Evolutionary conservation across 1,140 invertebrate genomes (phyloP).

Genomic region (Drosophila repletoides): DNA sequence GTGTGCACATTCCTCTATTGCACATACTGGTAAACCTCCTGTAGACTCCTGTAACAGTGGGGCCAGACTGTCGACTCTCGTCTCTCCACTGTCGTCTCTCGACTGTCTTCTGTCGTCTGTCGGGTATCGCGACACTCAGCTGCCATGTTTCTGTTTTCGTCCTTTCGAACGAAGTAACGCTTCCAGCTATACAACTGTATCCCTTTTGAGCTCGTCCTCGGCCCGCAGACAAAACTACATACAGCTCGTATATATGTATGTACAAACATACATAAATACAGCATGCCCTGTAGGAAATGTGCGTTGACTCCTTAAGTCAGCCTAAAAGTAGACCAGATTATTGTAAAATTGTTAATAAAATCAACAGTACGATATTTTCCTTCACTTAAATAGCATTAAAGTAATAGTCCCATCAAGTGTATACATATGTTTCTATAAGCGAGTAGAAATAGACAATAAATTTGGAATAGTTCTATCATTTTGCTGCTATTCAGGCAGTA

Average conservation of each 20-base stretch:
- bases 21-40: slow-evolving; percentile 22
- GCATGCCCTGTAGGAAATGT: slow-evolving; percentile 61
- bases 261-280: slow-evolving; percentile 26
- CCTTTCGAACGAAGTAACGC: slow-evolving; percentile 36
- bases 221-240: slow-evolving; percentile 11
- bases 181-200: slow-evolving; percentile 64
- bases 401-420: too few species aligned
- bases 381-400: too few species aligned
- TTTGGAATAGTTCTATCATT: too few species aligned
- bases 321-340: slow-evolving; percentile 57
- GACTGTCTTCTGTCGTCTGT: neutral
- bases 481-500: too few species aligned
- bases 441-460: too few species aligned
- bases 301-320: slow-evolving; percentile 26
- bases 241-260: slow-evolving; percentile 49
- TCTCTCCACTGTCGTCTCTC: neutral
- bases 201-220: slow-evolving; percentile 56
- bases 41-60: neutral
- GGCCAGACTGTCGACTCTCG: slow-evolving; percentile 3
- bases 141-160: slow-evolving; percentile 59
- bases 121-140: slow-evolving; percentile 41
- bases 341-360: neutral
- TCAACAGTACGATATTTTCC: too few species aligned
- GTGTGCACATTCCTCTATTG: slow-evolving; percentile 44
- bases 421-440: too few species aligned